These are phyloP conservation scores for Dolomedes plantarius DNA, from an alignment of 2,888 invertebrate genomes.

Conservation along the genomic window DNA sequence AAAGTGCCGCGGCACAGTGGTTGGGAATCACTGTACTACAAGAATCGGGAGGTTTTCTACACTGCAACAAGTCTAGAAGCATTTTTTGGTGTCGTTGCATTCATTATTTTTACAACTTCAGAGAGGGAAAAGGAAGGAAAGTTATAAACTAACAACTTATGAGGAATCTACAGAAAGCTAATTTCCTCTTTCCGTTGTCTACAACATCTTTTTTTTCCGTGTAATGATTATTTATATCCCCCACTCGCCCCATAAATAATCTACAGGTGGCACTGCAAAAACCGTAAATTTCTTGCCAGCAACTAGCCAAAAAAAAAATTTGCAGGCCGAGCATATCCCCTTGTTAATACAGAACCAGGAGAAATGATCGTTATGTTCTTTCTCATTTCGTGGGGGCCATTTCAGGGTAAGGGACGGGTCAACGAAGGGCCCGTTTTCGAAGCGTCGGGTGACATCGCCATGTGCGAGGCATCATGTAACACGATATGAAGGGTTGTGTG, in stretches of 20 bases:
- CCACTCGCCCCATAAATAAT: background rate
- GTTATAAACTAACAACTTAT: no score
- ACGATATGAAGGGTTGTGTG: background rate
- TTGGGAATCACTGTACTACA: no score
- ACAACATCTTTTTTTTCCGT: background rate
- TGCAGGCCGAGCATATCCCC: background rate
- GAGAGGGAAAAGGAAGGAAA: no score
- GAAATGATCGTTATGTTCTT: background rate
- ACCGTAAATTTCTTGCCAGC: background rate
- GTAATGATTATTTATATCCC: background rate
- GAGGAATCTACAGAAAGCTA: no score
- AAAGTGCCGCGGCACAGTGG: no score
- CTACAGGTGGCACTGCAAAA: background rate
- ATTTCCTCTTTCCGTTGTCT: no score
- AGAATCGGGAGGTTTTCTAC: no score
- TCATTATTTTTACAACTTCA: no score
- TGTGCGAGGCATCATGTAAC: background rate
- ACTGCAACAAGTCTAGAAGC: no score
- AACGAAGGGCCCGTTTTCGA: background rate
- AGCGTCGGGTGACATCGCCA: background rate
- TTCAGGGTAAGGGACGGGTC: background rate
- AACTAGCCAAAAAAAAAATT: background rate
- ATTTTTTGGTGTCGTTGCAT: no score
- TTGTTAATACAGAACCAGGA: background rate
- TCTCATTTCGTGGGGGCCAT: background rate